Base-by-base conservation (phyloP, 2,113 vertebrate species). In the Columbina picui region DNA sequence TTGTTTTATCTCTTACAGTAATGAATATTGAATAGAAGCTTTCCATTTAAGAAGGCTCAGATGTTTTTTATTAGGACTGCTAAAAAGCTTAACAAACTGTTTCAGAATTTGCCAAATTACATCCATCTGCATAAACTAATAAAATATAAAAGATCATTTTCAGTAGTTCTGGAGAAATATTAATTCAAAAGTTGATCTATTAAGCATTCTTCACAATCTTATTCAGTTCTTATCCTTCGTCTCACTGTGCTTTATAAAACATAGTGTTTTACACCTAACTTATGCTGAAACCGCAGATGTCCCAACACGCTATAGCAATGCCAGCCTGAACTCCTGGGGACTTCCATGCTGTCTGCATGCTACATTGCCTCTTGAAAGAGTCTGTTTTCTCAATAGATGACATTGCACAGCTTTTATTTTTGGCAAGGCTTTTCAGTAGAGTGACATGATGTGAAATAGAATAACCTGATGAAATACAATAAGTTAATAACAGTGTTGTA, bases 61-160 rank as follows among this genome's bases (percentile, higher is more conserved):
- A 96, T 97, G 87, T 77, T 92, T 89, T 63, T 90, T 96, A 95
- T 96, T 97, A 90, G 47, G 60, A 86, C 87, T 93, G 81, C 79
- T 78, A 84, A 97, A 96, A 97, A 95, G 41, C 86, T 84, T 96
- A 96, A 95, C 53, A 88, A 97, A 94, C 85, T 19, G 16, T 97
- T 98, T 95, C 93, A 96, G 93, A 96, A 96, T 96, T 97, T 95
- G 86, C 96, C 93, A 97, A 97, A 96, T 96, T 85, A 53, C 59
- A 96, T 94, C 92, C 97, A 97, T 95, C 97, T 96, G 89, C 69
- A n/a, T 89, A 96, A 97, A 89, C 65, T 97, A 97, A 97, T 97
- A 93, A 97, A 98, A 96, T 80, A 96, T 56, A 83, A 94, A 88
- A 89, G 27, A 96, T 96, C 53, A 39, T 84, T 96, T 96, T 55